Base-by-base conservation (phyloP, 1,140 invertebrate species). In the Rhagoletis pomonella region DNA sequence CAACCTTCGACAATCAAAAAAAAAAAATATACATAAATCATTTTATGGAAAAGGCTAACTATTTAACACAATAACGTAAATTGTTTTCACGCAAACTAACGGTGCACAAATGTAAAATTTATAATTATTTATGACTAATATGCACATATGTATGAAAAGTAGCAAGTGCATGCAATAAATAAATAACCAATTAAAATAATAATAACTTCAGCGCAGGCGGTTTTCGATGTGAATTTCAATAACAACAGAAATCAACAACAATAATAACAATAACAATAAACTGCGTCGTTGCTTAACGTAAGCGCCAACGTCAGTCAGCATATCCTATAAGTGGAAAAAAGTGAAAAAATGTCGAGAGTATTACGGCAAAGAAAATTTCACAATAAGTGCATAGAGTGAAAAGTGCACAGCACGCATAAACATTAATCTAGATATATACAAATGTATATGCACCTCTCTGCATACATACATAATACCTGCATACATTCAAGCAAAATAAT, bases 71-170 rank as follows among this genome's bases (percentile, higher is more conserved):
- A 77, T 29, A 67, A 29, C 7, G 29, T 29, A 67, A 29, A 4
- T 69, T 55, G 4, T 55, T 17, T 47, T 39, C 67, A 65, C 5
- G 9, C 44, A 44, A 73, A 73, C 29, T 67, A 67, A 67, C 64
- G 9, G 64, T 67, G 29, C 50, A 55, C 9, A 55, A 55, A 9
- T 55, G 50, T 9, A 9, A 81, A 81, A 55, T 81, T 12, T 55
- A 14, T 19, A 81, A 81, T 81, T 55, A 55, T 50, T 81, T 81
- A 19, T 81, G 50, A 81, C 14, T 55, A 81, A 55, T 55, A 50
- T 14, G 19, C n/a, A 81, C n/a, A n/a, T n/a, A 58, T 2, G 55
- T 19, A 73, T 29, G 42, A 55, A 42, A 55, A 50, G 7, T n/a
- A n/a, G n/a, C n/a, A n/a, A n/a, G n/a, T n/a, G n/a, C n/a, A n/a